Evolutionary conservation across 2,797 vertebrate genomes (phyloP), one percentile per base, ranked within the genome.

Genomic region (Tenualosa ilisha): DNA sequence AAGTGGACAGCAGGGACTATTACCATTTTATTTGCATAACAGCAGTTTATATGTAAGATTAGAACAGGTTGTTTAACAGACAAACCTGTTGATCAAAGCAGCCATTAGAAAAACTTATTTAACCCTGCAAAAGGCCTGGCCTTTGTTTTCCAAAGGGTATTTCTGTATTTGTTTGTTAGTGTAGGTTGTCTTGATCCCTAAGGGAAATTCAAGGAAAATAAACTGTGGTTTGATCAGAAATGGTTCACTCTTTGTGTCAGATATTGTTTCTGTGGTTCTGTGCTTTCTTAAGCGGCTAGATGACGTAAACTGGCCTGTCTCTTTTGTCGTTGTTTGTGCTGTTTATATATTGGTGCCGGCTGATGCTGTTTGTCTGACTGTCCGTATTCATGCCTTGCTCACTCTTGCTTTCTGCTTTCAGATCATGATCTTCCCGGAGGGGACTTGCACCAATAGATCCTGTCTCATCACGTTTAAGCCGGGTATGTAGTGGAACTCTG

Each of bases 381-480:
- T 79, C 72, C 40, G 1, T 79, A 79, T 22, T 79, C 46, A 79
- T 79, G 61, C 53, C 40, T 65, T 82, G 37, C 82, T 43, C 56
- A 46, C 43, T 17, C 53, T 20, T 86, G 46, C 12, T 49, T 84
- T 87, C 63, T 91, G 83, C 85, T 83, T 90, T 59, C 91, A 99
- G 98, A 98, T 99, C 90, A 99, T 99, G 98, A 99, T 99, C 93
- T 99, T 99, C 93, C 98, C 98, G 81, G 98, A 99, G 89, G 98
- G 98, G 91, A 99, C 98, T 0, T 99, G 98, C 88, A 99, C 98
- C 81, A 99, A 99, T 90, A 96, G 98, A 94, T 98, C 98, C 91
- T 99, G 98, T 92, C 94, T 99, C 85, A 99, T 99, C 92, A 98
- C 98, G 85, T 99, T 98, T 93, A 99, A 99, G 89, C 97, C 98